Base-by-base conservation (phyloP, 2,888 invertebrate species). In the Ligdia adustata region DNA sequence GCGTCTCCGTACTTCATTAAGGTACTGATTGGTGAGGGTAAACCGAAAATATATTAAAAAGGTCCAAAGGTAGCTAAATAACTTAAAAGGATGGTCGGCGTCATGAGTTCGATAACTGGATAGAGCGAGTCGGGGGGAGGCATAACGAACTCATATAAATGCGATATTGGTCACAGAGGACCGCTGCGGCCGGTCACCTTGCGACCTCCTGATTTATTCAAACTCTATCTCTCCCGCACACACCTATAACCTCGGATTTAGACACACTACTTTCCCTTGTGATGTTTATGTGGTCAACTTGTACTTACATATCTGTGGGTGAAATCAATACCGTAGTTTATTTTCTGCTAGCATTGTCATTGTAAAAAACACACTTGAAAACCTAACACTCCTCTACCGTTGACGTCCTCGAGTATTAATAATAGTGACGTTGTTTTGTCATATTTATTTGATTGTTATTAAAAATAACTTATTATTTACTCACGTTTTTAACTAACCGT, bases 81-180 rank as follows among this genome's bases (percentile, higher is more conserved):
- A 65, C 66, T 61, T 59, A 61, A 66, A 60, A 24, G 24, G 24
- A 53, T 38, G 27, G 44, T 43, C 34, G 41, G 59, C 60, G 60
- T 57, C 55, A 52, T 49, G 32, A 57, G 59, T 65, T 67, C 66
- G 66, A 75, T 72, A 75, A 69, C 62, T 54, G 64, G 60, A 65
- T 65, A 53, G 55, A 52, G 56, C 46, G 60, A 26, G 42, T 31
- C 14, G 32, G 48, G 48, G 37, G 62, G 57, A 55, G 58, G 55
- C 64, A 57, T 75, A 78, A 79, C 74, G 71, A 76, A 75, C 71
- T 74, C 73, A 75, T 79, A 73, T 78, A 80, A 78, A 79, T 79
- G 72, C 75, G 74, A 66, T 73, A 76, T 75, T 63, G 72, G 62
- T 58, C 68, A 59, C 66, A 59, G 48, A 49, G 64, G 62, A 52